These are phyloP conservation scores for Solea solea DNA, from an alignment of 2,113 vertebrate species.

Conservation along the genomic window DNA sequence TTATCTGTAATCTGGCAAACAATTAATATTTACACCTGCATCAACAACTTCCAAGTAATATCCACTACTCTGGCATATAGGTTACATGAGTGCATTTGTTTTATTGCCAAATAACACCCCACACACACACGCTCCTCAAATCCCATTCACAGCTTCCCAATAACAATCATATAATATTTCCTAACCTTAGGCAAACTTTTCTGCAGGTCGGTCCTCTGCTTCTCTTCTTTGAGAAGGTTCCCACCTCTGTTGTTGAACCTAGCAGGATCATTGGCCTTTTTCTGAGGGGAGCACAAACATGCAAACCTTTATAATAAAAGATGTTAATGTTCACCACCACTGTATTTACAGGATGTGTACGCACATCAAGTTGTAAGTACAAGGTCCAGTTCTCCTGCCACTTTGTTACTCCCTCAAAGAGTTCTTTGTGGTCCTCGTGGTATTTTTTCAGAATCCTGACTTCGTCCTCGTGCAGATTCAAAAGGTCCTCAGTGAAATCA, in stretches of 20 bases:
- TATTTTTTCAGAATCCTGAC: conserved; percentile 79
- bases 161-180: not conserved
- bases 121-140: too few species aligned
- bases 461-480: conserved; percentile 86
- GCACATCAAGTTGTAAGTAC: conserved; percentile 92
- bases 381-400: conserved; percentile 92
- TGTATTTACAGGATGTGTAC: not conserved
- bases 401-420: conserved; percentile 88
- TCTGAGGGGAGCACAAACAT: conserved; percentile 52
- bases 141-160: not conserved
- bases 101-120: not conserved
- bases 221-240: conserved; percentile 94
- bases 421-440: conserved; percentile 84
- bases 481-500: conserved; percentile 86
- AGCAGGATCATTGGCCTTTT: conserved; percentile 87
- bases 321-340: not conserved
- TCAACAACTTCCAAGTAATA: too few species aligned
- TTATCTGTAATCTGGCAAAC: too few species aligned
- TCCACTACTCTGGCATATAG: too few species aligned
- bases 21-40: not conserved
- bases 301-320: not conserved
- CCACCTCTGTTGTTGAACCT: conserved; percentile 93
- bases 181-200: conserved; percentile 91
- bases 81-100: not conserved
- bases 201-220: conserved; percentile 90